Conservation (phyloP, 2,113 vertebrate species). For the Tylochromis polylepis region DNA sequence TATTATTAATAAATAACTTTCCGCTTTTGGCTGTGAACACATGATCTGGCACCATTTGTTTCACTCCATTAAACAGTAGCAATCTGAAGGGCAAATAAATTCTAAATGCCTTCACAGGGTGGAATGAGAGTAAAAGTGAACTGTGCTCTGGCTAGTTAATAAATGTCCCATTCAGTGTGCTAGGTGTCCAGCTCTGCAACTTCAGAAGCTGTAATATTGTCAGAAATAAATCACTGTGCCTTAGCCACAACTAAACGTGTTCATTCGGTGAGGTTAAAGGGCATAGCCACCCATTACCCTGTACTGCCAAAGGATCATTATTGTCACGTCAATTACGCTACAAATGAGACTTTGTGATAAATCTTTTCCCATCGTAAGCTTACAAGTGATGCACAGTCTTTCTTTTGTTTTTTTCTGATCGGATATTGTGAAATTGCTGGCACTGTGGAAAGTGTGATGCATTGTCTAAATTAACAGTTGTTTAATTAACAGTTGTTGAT, state of each 20-base stretch:
- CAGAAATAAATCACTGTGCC: constrained; percentile 71
- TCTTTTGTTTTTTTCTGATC: background rate
- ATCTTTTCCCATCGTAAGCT: constrained; percentile 65
- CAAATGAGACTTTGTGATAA: constrained; percentile 74
- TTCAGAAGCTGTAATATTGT: constrained; percentile 71
- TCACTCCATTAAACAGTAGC: constrained; percentile 66
- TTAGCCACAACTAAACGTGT: constrained; percentile 67
- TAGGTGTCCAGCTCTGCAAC: constrained; percentile 62
- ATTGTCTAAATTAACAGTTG: background rate
- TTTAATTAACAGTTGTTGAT: background rate
- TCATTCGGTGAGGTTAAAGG: constrained; percentile 69
- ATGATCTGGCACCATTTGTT: constrained; percentile 56
- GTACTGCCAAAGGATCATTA: constrained; percentile 71
- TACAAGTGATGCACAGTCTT: constrained; percentile 27
- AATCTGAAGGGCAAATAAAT: constrained; percentile 56
- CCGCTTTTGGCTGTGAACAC: background rate
- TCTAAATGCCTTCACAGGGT: constrained; percentile 53
- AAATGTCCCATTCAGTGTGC: constrained; percentile 64
- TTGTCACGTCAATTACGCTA: constrained; percentile 68
- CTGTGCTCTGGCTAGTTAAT: constrained; percentile 66
- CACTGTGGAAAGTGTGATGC: background rate
- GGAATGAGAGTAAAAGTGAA: constrained; percentile 62
- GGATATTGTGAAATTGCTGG: background rate
- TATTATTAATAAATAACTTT: constrained; percentile 22
- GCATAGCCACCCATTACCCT: constrained; percentile 70